Evolutionary conservation across 2,113 vertebrate species (phyloP), one percentile per base, ranked within the genome.

Genomic region (Lamprologus speciosus): DNA sequence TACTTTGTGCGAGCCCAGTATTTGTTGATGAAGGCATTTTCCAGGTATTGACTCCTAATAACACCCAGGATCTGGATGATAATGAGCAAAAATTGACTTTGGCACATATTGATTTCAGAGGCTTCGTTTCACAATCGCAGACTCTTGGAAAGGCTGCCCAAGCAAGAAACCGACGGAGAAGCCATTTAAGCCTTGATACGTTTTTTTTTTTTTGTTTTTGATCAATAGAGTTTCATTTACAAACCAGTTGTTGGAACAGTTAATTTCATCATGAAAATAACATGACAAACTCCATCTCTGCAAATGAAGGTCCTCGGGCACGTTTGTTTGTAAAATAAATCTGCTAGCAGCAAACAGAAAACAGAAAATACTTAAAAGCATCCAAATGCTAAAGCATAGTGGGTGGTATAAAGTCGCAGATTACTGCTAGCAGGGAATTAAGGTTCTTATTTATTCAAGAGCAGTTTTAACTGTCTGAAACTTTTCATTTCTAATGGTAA

Each of bases 161-260:
- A 92, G 93, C 87, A 92, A 94, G 92, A 95, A 96, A 95, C 26
- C 26, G 94, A 94, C 87, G 93, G 94, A 93, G 91, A 96, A 94
- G 60, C 88, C 93, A 95, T 96, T 94, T 96, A 93, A 90, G 95
- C 96, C 93, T 91, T 92, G 94, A 94, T 92, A 85, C 93, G 90
- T 92, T 80, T 96, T 95, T 31, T 10, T 95, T 94, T 89, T 91
- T 96, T 94, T 95, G 13, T 70, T 96, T 94, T 91, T 65, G 96
- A 95, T 98, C 97, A 96, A 97, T 97, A 96, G 88, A 88, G 95
- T 84, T 89, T 94, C 93, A 95, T 97, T 97, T 97, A 92, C 93
- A 93, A 96, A 96, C 94, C 94, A 93, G 96, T 93, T 87, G 93
- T 93, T 95, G 91, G 87, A 93, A 92, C 78, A 93, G 94, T 95